Evolutionary conservation across 2,797 vertebrate genomes (phyloP).

Genomic region (Phoxinus dragarum): DNA sequence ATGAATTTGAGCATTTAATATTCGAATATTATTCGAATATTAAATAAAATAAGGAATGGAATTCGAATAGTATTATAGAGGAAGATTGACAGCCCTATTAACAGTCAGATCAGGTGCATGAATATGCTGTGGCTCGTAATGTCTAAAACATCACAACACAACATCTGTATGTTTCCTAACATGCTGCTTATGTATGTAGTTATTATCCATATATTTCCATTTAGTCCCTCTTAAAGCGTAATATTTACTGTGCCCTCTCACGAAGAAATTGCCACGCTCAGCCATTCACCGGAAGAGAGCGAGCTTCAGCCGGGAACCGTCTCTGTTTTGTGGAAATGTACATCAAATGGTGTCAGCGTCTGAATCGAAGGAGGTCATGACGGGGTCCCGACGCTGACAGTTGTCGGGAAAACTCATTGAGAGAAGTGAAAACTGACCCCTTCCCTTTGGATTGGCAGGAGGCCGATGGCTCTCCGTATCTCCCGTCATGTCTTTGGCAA

Average conservation of each 20-base stretch:
- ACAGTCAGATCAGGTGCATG: not conserved
- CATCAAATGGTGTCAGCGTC: slow-evolving; percentile 78
- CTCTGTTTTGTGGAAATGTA: slow-evolving; percentile 77
- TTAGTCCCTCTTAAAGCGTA: slow-evolving; percentile 55
- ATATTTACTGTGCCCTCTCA: slow-evolving; percentile 62
- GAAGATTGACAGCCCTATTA: too few species aligned
- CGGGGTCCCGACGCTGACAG: slow-evolving; percentile 75
- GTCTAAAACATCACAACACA: not conserved
- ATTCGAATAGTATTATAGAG: too few species aligned
- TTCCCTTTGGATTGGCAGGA: slow-evolving; percentile 73
- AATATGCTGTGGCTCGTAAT: not conserved
- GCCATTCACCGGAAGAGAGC: slow-evolving; percentile 65
- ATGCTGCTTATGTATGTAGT: slow-evolving; percentile 16
- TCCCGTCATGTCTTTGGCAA: slow-evolving; percentile 79
- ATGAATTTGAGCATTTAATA: too few species aligned
- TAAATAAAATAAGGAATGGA: too few species aligned
- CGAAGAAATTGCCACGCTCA: slow-evolving; percentile 68
- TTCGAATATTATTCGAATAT: too few species aligned
- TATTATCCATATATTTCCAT: slow-evolving; percentile 62
- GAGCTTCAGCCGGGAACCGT: slow-evolving; percentile 69
- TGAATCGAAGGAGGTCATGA: slow-evolving; percentile 72
- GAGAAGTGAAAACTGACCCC: slow-evolving; percentile 50
- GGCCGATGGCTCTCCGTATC: slow-evolving; percentile 79
- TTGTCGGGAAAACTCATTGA: slow-evolving; percentile 60
- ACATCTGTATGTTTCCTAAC: not conserved